phyloP scores from a whole-genome alignment of 1,140 invertebrate genomes.

The Polypedilum vanderplanki region DNA sequence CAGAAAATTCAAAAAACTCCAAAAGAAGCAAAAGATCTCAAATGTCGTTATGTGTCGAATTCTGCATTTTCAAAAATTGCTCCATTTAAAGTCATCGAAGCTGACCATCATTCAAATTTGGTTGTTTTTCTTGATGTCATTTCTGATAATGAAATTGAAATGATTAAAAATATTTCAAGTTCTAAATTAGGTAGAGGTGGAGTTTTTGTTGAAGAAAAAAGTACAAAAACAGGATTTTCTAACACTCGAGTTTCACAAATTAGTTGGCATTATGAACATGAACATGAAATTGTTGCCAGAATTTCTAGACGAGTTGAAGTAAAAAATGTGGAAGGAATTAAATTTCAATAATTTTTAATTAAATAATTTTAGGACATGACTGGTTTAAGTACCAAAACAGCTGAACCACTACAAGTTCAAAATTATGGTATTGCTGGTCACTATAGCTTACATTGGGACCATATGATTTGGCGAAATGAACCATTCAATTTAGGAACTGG shows the following conservation, averaged over 20 bases:
- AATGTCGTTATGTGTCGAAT: slow-evolving; percentile 72
- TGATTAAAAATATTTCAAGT: slow-evolving; percentile 77
- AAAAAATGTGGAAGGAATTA: no score
- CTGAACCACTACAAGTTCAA: neutral
- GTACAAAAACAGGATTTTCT: neutral
- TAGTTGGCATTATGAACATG: neutral
- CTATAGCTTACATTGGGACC: neutral
- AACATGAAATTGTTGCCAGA: neutral
- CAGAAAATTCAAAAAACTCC: slow-evolving; percentile 57
- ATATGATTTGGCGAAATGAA: slow-evolving; percentile 38
- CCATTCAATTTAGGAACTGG: slow-evolving; percentile 57
- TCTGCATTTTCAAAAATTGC: slow-evolving; percentile 72
- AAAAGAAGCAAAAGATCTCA: slow-evolving; percentile 45
- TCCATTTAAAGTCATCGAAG: slow-evolving; percentile 88
- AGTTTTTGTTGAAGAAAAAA: neutral
- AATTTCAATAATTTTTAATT: no score
- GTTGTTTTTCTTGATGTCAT: slow-evolving; percentile 86
- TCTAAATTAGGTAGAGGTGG: slow-evolving; percentile 60
- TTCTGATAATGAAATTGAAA: slow-evolving; percentile 79
- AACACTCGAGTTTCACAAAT: neutral
- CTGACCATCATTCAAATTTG: slow-evolving; percentile 75
- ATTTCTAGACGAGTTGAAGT: neutral
- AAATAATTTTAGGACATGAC: neutral
- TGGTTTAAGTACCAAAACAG: neutral
- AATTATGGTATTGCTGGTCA: slow-evolving; percentile 1